Conservation (phyloP, 2,888 invertebrate species). For the Tetanocera ferruginea region DNA sequence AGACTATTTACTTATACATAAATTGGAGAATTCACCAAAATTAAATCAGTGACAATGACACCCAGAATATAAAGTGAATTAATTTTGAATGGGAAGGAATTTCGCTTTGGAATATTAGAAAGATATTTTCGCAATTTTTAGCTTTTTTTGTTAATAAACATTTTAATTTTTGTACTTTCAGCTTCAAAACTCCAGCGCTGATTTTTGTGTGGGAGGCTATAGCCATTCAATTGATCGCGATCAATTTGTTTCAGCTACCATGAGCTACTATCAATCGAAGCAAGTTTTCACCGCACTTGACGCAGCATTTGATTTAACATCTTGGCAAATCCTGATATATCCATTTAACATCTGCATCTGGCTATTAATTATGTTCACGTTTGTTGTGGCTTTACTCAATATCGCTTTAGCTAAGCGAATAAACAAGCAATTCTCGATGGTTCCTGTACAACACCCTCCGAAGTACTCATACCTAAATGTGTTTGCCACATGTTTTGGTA, state of each 20-base stretch:
- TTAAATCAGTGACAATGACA: too few species aligned
- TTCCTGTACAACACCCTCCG: not conserved
- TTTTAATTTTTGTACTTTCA: too few species aligned
- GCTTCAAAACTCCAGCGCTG: conserved; percentile 47
- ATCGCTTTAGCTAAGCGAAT: not conserved
- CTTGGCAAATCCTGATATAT: conserved; percentile 50
- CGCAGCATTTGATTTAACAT: conserved; percentile 49
- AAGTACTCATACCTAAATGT: conserved; percentile 19
- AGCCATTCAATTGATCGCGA: conserved; percentile 46
- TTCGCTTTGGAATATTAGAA: too few species aligned
- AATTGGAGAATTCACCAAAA: too few species aligned
- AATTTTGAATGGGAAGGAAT: too few species aligned
- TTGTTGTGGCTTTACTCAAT: not conserved
- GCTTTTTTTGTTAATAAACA: too few species aligned
- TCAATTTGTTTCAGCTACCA: conserved; percentile 50
- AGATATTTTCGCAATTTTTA: too few species aligned
- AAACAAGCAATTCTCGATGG: not conserved
- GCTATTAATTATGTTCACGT: not conserved
- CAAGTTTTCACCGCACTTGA: conserved; percentile 51
- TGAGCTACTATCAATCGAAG: conserved; percentile 53
- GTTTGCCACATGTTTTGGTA: conserved; percentile 35
- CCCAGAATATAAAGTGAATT: too few species aligned
- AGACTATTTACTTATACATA: too few species aligned
- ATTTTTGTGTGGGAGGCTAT: conserved; percentile 55
- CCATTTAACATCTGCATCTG: conserved; percentile 52